Conservation (phyloP, 2,113 vertebrate species). For the Pyxicephalus adspersus region DNA sequence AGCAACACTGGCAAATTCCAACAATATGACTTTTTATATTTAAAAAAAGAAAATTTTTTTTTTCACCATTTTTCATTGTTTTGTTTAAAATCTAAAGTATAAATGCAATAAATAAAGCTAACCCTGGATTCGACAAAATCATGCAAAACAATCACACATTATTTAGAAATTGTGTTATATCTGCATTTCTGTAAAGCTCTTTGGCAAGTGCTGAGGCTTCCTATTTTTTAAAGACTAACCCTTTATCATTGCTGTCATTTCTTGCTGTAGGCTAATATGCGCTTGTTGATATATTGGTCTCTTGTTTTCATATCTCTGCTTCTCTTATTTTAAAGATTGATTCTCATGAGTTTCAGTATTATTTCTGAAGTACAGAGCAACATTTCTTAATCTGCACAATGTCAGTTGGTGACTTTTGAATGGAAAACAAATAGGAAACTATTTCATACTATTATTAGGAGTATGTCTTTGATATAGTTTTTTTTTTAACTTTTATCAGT, state of each 20-base stretch:
- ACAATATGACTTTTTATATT: not conserved
- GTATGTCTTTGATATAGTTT: constrained; percentile 48
- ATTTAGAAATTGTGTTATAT: constrained; percentile 38
- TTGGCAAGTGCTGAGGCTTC: constrained; percentile 46
- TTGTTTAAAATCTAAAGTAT: constrained; percentile 1
- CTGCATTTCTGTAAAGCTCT: constrained; percentile 45
- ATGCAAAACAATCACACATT: not conserved
- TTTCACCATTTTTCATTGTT: not conserved
- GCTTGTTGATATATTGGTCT: constrained; percentile 51
- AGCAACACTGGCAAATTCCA: not conserved
- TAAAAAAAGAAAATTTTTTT: not conserved
- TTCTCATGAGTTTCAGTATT: constrained; percentile 42
- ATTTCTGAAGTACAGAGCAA: constrained; percentile 42
- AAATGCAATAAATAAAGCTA: not conserved
- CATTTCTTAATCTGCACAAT: constrained; percentile 53
- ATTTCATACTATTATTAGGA: constrained; percentile 53
- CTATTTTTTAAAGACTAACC: constrained; percentile 47
- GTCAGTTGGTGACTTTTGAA: constrained; percentile 50
- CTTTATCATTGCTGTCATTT: constrained; percentile 55
- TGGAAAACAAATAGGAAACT: constrained; percentile 54
- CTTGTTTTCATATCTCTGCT: constrained; percentile 53
- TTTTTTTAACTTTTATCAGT: constrained; percentile 56
- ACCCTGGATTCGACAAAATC: constrained; percentile 11
- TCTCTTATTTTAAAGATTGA: constrained; percentile 55
- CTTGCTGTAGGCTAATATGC: constrained; percentile 53